A percentile compares a stretch with the other conserved stretches of the same genome.
These are phyloP conservation scores for Psilanteris sp. DNA, from an alignment of 1,140 invertebrate genomes.

Conservation along the genomic window DNA sequence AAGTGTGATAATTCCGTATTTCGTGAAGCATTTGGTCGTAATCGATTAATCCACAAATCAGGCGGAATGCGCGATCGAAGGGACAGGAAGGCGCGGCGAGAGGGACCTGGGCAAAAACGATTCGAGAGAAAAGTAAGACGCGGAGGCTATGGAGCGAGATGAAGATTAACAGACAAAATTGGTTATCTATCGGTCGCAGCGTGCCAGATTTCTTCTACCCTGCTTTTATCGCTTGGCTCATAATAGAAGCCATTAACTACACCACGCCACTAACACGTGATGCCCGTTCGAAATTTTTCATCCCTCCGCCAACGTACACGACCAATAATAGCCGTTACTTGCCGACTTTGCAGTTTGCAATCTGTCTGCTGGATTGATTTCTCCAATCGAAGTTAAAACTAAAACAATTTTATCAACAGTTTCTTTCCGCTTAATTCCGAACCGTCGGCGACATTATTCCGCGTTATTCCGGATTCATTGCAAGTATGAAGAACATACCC, in stretches of 20 bases:
- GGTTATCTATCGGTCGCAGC: slow-evolving; percentile 70
- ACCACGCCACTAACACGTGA: slow-evolving; percentile 69
- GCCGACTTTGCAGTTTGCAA: slow-evolving; percentile 63
- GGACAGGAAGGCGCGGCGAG: neutral
- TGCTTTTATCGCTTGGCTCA: slow-evolving; percentile 61
- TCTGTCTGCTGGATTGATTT: slow-evolving; percentile 61
- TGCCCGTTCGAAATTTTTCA: slow-evolving; percentile 70
- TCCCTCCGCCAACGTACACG: slow-evolving; percentile 59
- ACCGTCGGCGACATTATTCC: slow-evolving; percentile 8
- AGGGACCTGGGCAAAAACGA: slow-evolving; percentile 16
- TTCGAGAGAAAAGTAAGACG: slow-evolving; percentile 38
- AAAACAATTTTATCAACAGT: slow-evolving; percentile 48
- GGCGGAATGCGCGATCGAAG: slow-evolving; percentile 12
- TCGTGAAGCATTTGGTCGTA: slow-evolving; percentile 25
- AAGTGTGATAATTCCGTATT: slow-evolving; percentile 52
- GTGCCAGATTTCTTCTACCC: slow-evolving; percentile 60
- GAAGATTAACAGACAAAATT: slow-evolving; percentile 70
- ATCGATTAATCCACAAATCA: slow-evolving; percentile 59
- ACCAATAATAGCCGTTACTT: slow-evolving; percentile 66
- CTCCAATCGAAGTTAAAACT: slow-evolving; percentile 31
- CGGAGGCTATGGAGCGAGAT: slow-evolving; percentile 36
- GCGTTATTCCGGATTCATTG: no score
- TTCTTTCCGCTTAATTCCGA: slow-evolving; percentile 30
- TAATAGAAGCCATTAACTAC: slow-evolving; percentile 73
- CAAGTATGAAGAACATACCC: no score